Evolutionary conservation across 2,113 vertebrate species (phyloP).

Genomic region (Porphyrio hochstetteri): DNA sequence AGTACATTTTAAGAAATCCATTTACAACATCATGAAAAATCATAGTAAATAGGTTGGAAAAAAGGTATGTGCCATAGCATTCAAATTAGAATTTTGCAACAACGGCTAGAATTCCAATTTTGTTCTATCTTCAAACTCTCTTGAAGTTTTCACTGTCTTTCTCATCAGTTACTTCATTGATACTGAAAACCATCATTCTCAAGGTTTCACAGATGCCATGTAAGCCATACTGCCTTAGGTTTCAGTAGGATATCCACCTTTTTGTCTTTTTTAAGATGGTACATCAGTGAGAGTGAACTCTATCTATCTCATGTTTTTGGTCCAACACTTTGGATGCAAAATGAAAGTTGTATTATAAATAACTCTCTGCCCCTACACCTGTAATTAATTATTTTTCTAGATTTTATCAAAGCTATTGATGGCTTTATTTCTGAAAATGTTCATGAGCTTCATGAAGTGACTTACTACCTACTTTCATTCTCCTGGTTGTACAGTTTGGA

Average conservation of each 20-base stretch:
- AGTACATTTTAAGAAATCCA: no score
- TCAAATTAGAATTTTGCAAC: no score
- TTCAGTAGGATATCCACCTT: not conserved
- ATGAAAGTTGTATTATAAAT: not conserved
- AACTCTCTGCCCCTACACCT: not conserved
- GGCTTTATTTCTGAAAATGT: not conserved
- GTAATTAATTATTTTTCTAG: not conserved
- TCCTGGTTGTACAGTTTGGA: not conserved
- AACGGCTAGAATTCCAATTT: no score
- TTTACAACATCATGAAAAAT: no score
- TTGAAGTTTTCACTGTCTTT: not conserved
- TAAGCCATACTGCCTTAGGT: rapidly evolving
- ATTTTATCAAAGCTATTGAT: not conserved
- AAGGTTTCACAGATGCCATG: not conserved
- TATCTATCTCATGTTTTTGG: not conserved
- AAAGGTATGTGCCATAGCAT: no score
- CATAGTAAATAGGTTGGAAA: no score
- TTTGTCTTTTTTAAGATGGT: not conserved
- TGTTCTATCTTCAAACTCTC: not conserved
- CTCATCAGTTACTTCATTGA: not conserved
- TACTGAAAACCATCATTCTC: not conserved
- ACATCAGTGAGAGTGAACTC: not conserved
- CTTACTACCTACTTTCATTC: not conserved
- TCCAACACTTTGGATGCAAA: not conserved
- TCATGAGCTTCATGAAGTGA: not conserved